A percentile compares a stretch with the other conserved stretches of the same genome.
Evolutionary conservation across 2,888 invertebrate species (phyloP).

Genomic region (Drosophila austrosaltans): DNA sequence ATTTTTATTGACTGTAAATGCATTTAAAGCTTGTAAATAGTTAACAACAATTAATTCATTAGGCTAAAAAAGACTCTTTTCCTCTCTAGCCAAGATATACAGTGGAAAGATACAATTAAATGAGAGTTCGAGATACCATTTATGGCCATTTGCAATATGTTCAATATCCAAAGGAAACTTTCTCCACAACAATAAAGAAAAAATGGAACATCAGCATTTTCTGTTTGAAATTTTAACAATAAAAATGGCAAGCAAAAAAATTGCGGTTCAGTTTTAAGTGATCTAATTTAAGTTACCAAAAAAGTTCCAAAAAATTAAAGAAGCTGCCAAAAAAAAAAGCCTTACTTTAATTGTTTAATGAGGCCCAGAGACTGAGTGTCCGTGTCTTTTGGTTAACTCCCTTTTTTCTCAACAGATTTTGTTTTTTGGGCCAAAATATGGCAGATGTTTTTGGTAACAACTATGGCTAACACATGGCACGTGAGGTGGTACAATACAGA

Average conservation of each 20-base stretch:
- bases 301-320: background rate
- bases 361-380: slow-evolving; percentile 22
- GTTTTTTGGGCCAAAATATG: slow-evolving; percentile 42
- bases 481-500: slow-evolving; percentile 56
- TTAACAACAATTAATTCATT: slow-evolving; percentile 69
- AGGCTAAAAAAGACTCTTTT: slow-evolving; percentile 33
- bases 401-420: slow-evolving; percentile 34
- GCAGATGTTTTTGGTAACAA: slow-evolving; percentile 53
- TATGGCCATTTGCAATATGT: background rate
- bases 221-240: slow-evolving; percentile 18
- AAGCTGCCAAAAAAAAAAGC: slow-evolving; percentile 16
- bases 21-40: slow-evolving; percentile 74
- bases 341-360: slow-evolving; percentile 68
- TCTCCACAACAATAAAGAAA: slow-evolving; percentile 24
- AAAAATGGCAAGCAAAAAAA: slow-evolving; percentile 17
- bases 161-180: slow-evolving; percentile 13
- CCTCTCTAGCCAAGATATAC: background rate
- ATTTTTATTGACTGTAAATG: slow-evolving; percentile 66
- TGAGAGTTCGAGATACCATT: background rate
- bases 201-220: background rate
- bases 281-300: slow-evolving; percentile 53
- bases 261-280: slow-evolving; percentile 44
- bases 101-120: background rate
- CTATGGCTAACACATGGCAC: slow-evolving; percentile 63
- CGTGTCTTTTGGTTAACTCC: slow-evolving; percentile 25